Evolutionary conservation across 2,113 vertebrate genomes (phyloP).

Genomic region (Eonycteris spelaea): DNA sequence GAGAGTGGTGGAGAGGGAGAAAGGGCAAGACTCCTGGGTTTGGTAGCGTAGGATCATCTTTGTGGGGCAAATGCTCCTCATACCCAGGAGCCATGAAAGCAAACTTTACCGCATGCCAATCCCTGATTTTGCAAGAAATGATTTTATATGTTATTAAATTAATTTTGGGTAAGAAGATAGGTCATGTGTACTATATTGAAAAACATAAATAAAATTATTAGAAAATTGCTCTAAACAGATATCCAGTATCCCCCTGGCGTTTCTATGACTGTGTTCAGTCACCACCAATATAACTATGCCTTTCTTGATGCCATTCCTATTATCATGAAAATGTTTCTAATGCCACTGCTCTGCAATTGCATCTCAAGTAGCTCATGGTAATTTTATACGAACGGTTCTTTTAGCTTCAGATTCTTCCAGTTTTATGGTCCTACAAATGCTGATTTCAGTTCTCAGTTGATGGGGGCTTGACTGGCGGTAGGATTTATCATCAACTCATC

Average conservation of each 20-base stretch:
- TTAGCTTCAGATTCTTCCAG: not conserved
- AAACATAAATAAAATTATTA: not conserved
- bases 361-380: not conserved
- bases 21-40: not conserved
- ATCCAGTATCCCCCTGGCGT: not conserved
- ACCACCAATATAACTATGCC: rapidly evolving
- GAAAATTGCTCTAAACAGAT: not conserved
- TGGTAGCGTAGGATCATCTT: rapidly evolving
- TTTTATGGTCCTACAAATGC: not conserved
- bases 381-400: not conserved
- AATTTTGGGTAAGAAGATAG: not conserved
- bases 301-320: not conserved
- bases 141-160: not conserved
- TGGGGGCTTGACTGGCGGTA: not conserved
- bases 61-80: rapidly evolving
- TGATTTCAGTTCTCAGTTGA: not conserved
- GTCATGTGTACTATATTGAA: not conserved
- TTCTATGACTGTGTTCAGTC: not conserved
- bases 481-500: not conserved
- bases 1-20: not conserved
- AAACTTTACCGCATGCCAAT: not conserved
- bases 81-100: not conserved
- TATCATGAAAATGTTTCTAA: not conserved
- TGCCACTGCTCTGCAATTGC: not conserved
- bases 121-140: not conserved